phyloP scores from a whole-genome alignment of 2,888 invertebrate genomes.

The Tetropium fuscum region DNA sequence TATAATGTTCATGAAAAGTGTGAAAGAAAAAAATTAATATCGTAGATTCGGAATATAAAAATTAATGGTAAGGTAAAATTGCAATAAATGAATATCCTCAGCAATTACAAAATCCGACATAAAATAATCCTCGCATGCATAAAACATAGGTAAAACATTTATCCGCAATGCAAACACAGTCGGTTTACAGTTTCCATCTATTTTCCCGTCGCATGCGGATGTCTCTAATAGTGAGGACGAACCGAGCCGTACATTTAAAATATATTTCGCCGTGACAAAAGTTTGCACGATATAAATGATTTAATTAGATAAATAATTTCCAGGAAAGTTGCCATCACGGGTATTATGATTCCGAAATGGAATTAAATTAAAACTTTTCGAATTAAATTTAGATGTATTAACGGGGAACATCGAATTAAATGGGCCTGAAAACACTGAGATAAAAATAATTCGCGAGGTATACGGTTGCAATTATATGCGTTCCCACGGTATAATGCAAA shows the following conservation, averaged over 20 bases:
- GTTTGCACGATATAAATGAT: slow-evolving; percentile 17
- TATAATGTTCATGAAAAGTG: too few species aligned
- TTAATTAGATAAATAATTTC: slow-evolving; percentile 20
- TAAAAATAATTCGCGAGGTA: too few species aligned
- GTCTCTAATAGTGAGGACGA: not conserved
- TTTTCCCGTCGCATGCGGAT: not conserved
- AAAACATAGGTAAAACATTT: slow-evolving; percentile 2
- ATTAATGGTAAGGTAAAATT: too few species aligned
- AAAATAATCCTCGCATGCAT: not conserved
- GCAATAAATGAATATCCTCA: not conserved
- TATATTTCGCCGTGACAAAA: not conserved
- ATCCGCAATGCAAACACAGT: not conserved
- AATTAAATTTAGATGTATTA: slow-evolving; percentile 5
- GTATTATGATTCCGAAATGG: slow-evolving; percentile 5
- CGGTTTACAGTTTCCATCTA: not conserved
- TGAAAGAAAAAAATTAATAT: too few species aligned
- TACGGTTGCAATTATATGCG: too few species aligned
- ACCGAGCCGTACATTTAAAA: slow-evolving; percentile 4
- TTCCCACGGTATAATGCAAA: too few species aligned
- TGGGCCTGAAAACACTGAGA: too few species aligned
- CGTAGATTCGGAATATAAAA: too few species aligned
- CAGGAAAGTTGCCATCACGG: not conserved
- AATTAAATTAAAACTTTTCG: slow-evolving; percentile 12
- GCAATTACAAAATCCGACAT: not conserved
- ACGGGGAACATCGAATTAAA: too few species aligned